Percentiles rank a stretch among this genome's conserved stretches.
phyloP scores from a whole-genome alignment of 2,888 invertebrate species.

The Eristalis arbustorum region DNA sequence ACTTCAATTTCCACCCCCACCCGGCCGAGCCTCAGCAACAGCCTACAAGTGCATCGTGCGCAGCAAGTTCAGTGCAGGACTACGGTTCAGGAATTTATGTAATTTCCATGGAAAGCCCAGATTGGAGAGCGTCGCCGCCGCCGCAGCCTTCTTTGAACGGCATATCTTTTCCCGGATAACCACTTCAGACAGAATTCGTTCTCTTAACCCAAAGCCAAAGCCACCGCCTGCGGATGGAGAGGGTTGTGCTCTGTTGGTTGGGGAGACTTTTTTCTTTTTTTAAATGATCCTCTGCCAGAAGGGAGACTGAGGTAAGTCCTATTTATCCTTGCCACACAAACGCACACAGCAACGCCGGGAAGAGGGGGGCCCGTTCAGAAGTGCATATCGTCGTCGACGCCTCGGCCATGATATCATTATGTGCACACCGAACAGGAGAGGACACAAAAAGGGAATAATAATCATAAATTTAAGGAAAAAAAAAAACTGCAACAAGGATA shows the following conservation, averaged over 20 bases:
- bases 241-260: neutral
- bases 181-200: slow-evolving; percentile 61
- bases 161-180: slow-evolving; percentile 51
- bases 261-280: slow-evolving; percentile 30
- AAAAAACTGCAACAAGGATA: slow-evolving; percentile 60
- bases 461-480: slow-evolving; percentile 56
- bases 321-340: slow-evolving; percentile 33
- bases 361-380: neutral
- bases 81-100: slow-evolving; percentile 47
- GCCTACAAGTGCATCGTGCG: neutral
- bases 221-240: neutral
- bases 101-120: slow-evolving; percentile 61
- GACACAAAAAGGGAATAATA: slow-evolving; percentile 45
- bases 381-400: slow-evolving; percentile 43
- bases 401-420: slow-evolving; percentile 58
- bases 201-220: slow-evolving; percentile 58
- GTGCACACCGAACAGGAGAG: slow-evolving; percentile 20
- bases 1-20: neutral
- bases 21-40: neutral
- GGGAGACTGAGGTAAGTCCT: slow-evolving; percentile 40
- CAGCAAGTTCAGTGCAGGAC: slow-evolving; percentile 3
- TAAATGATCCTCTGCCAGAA: slow-evolving; percentile 42
- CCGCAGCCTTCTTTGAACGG: slow-evolving; percentile 19
- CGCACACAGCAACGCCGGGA: neutral
- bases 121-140: slow-evolving; percentile 3